These are phyloP conservation scores for Bombus confusus DNA, from an alignment of 1,140 invertebrate genomes.

Conservation along the genomic window DNA sequence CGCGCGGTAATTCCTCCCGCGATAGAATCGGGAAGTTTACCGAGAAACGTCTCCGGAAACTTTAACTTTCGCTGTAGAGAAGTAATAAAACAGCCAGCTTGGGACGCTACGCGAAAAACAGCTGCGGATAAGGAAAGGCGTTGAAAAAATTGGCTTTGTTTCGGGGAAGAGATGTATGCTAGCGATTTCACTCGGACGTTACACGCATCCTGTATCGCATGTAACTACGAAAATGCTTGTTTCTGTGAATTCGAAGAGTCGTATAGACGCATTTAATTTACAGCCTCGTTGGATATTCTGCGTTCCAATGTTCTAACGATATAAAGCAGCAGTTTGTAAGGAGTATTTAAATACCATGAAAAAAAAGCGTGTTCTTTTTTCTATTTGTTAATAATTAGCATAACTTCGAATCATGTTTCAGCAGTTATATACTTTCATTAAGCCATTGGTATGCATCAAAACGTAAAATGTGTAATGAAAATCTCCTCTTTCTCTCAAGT, in stretches of 20 bases:
- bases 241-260: neutral
- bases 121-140: neutral
- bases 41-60: slow-evolving; percentile 7
- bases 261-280: neutral
- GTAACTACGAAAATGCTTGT: neutral
- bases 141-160: slow-evolving; percentile 5
- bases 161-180: neutral
- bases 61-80: neutral
- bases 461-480: too few relatives aligned
- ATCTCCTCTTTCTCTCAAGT: too few relatives aligned
- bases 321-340: neutral
- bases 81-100: slow-evolving; percentile 3
- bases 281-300: neutral
- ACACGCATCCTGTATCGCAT: neutral
- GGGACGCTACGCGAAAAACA: neutral
- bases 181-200: neutral
- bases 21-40: slow-evolving; percentile 15
- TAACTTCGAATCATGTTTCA: too few relatives aligned
- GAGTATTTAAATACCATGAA: neutral
- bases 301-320: too few relatives aligned
- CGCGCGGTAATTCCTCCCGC: neutral
- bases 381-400: too few relatives aligned
- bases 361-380: too few relatives aligned
- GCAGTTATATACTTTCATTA: too few relatives aligned
- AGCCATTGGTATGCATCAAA: too few relatives aligned